Conservation (phyloP, 2,888 invertebrate genomes). For the Elysia crispata region DNA sequence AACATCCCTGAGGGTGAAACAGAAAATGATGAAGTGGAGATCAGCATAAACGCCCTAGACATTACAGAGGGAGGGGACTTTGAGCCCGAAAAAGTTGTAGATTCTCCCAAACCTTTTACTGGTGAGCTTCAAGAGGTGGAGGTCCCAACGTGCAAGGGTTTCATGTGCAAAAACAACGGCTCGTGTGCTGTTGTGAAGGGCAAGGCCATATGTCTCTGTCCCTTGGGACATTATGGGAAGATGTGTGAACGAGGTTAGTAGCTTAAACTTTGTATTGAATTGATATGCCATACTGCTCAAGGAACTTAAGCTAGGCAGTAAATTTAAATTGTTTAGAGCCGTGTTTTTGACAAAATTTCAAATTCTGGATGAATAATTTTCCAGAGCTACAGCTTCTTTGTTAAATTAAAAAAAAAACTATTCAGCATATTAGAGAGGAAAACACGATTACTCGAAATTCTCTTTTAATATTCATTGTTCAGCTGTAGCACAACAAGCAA, state of each 20-base stretch:
- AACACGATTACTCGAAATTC: too few species aligned
- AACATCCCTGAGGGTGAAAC: conserved; percentile 39
- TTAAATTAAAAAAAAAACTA: too few species aligned
- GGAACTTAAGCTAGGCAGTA: too few species aligned
- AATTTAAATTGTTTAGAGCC: too few species aligned
- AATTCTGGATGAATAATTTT: too few species aligned
- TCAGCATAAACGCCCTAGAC: conserved; percentile 16
- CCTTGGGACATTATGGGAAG: conserved; percentile 92
- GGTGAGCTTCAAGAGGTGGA: not conserved
- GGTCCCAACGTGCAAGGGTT: conserved; percentile 56
- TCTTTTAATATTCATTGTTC: too few species aligned
- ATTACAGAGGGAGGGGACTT: conserved; percentile 26
- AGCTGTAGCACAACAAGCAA: too few species aligned
- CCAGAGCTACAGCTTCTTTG: too few species aligned
- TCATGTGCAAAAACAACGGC: conserved; percentile 66
- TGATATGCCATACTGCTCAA: too few species aligned
- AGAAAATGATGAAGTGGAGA: conserved; percentile 14
- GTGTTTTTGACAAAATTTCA: too few species aligned
- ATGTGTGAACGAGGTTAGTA: conserved; percentile 86
- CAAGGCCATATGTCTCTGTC: conserved; percentile 85
- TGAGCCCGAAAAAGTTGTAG: not conserved
- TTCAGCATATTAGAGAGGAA: too few species aligned
- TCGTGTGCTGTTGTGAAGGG: conserved; percentile 68
- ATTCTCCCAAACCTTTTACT: not conserved
- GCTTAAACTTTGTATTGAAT: too few species aligned